Conservation (phyloP, 2,888 invertebrate genomes). For the Argyresthia albistria region DNA sequence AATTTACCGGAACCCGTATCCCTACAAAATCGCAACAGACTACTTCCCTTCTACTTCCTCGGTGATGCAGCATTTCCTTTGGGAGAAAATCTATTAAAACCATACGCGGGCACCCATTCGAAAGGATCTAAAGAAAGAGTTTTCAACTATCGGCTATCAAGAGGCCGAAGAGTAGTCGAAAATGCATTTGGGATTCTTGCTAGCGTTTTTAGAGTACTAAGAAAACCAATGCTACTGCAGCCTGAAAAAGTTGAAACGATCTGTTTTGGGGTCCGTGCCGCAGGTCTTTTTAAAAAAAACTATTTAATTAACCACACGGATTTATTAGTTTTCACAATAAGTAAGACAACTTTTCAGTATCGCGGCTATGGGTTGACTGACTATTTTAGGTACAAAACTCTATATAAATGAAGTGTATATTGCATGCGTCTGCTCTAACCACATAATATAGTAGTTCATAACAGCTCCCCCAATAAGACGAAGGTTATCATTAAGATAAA, state of each 20-base stretch:
- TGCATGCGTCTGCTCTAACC: no score
- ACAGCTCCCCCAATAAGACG: no score
- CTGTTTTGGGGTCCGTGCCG: no score
- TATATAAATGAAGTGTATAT: no score
- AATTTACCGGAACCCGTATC: slow-evolving; percentile 9
- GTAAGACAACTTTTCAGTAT: no score
- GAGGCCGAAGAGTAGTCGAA: slow-evolving; percentile 15
- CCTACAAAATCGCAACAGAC: slow-evolving; percentile 9
- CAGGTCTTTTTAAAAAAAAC: no score
- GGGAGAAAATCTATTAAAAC: slow-evolving; percentile 13
- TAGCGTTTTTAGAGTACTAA: slow-evolving; percentile 13
- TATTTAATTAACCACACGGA: no score
- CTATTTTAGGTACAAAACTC: no score
- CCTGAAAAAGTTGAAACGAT: slow-evolving; percentile 10
- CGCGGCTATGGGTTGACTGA: no score
- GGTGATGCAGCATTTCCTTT: slow-evolving; percentile 14
- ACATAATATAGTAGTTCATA: no score
- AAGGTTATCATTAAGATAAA: no score
- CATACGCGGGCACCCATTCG: slow-evolving; percentile 9
- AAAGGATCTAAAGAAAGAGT: slow-evolving; percentile 11
- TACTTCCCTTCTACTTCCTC: slow-evolving; percentile 12
- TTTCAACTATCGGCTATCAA: slow-evolving; percentile 14
- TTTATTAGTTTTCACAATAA: no score
- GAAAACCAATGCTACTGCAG: slow-evolving; percentile 14
- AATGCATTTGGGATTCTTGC: slow-evolving; percentile 14